Evolutionary conservation across 2,797 vertebrate genomes (phyloP).

Genomic region (Pseudochaenichthys georgianus): DNA sequence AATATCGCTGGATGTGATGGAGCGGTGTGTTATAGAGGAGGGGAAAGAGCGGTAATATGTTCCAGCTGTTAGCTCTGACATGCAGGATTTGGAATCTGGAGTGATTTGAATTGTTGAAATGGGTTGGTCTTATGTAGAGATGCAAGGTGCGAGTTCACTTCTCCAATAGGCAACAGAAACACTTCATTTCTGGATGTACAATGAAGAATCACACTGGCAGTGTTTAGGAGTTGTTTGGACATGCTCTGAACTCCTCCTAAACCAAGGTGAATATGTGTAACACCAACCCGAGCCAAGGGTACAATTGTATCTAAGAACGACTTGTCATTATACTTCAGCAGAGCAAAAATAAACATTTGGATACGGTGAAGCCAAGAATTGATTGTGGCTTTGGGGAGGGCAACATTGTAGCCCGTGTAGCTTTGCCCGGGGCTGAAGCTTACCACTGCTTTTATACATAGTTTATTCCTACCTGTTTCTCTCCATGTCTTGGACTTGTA

Average conservation of each 20-base stretch:
- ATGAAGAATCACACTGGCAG: constrained; percentile 38
- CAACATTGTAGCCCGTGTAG: constrained; percentile 80
- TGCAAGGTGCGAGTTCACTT: constrained; percentile 17
- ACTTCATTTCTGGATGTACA: constrained; percentile 29
- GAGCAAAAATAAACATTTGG: constrained; percentile 84
- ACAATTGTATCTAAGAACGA: constrained; percentile 74
- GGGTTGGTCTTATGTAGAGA: constrained; percentile 19
- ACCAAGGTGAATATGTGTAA: constrained; percentile 61
- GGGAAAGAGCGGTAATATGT: constrained; percentile 63
- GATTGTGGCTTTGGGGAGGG: constrained; percentile 83
- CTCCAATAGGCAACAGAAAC: constrained; percentile 31
- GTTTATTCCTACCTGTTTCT: constrained; percentile 85
- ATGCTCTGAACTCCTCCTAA: constrained; percentile 57
- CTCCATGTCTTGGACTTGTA: constrained; percentile 82
- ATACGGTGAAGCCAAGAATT: constrained; percentile 82
- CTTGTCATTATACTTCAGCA: constrained; percentile 78
- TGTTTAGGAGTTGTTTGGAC: constrained; percentile 63
- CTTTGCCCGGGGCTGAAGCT: constrained; percentile 81
- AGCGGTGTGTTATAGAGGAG: constrained; percentile 58
- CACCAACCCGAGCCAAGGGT: constrained; percentile 67
- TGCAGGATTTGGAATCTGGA: constrained; percentile 67
- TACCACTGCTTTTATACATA: constrained; percentile 85
- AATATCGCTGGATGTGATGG: constrained; percentile 63
- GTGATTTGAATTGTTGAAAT: constrained; percentile 62
- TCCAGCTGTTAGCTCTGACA: constrained; percentile 73